Conservation (phyloP, 2,797 vertebrate species). For the Leucoraja ocellata region DNA sequence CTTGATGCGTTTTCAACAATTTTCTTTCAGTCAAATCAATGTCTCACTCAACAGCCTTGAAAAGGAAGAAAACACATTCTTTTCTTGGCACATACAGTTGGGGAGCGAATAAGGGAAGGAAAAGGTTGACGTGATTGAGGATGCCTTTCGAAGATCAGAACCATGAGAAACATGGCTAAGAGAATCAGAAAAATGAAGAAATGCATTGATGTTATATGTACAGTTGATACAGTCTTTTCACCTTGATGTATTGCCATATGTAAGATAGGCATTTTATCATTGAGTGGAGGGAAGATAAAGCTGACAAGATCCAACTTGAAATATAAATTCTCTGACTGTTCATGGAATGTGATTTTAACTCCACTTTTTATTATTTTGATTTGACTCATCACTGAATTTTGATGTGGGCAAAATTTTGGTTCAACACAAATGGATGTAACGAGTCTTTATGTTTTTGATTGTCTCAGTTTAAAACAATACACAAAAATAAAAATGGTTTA, state of each 20-base stretch:
- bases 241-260: neutral
- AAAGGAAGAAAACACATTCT: neutral
- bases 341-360: constrained; percentile 4
- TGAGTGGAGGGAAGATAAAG: neutral
- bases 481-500: neutral
- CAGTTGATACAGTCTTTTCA: neutral
- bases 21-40: neutral
- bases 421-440: neutral
- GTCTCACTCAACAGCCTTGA: neutral
- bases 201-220: neutral
- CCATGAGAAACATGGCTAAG: neutral
- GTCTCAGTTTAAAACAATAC: neutral
- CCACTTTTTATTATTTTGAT: neutral
- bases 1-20: neutral
- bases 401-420: neutral
- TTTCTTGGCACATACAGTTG: neutral
- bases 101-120: neutral
- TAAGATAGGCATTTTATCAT: constrained; percentile 26
- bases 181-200: constrained; percentile 24
- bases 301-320: neutral
- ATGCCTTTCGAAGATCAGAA: neutral
- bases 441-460: neutral
- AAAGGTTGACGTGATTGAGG: neutral
- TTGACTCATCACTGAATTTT: neutral
- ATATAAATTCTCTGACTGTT: neutral